A percentile compares a stretch with the other conserved stretches of the same genome.
Evolutionary conservation across 2,888 invertebrate genomes (phyloP).

Genomic region (Oligia latruncula): DNA sequence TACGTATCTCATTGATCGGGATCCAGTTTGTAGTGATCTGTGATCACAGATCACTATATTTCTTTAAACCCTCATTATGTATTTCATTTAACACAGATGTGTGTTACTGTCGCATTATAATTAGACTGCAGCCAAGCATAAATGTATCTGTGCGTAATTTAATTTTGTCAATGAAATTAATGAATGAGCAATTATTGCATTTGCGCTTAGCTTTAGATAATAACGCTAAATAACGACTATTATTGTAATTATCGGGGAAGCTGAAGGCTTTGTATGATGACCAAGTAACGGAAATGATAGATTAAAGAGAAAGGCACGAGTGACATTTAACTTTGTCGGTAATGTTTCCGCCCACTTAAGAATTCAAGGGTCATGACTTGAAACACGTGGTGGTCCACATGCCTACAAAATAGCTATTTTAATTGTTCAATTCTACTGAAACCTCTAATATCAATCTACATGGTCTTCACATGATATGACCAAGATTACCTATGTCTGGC

Average conservation of each 20-base stretch:
- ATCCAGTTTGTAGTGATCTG: too few species aligned
- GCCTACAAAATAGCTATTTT: not conserved
- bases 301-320: not conserved
- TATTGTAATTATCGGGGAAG: not conserved
- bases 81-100: slow-evolving; percentile 21
- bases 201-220: not conserved
- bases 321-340: too few species aligned
- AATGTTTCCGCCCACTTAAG: not conserved
- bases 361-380: not conserved
- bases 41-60: not conserved
- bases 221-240: not conserved
- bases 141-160: slow-evolving; percentile 32
- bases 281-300: not conserved
- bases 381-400: not conserved
- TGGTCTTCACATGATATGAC: not conserved
- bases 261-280: not conserved
- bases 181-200: slow-evolving; percentile 19
- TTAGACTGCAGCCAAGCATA: slow-evolving; percentile 35
- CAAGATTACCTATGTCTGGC: not conserved
- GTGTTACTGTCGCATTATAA: slow-evolving; percentile 18
- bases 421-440: not conserved
- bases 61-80: not conserved
- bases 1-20: too few species aligned
- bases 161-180: slow-evolving; percentile 25
- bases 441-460: not conserved